phyloP scores from a whole-genome alignment of 1,140 invertebrate species.

The Mamestra configurata region DNA sequence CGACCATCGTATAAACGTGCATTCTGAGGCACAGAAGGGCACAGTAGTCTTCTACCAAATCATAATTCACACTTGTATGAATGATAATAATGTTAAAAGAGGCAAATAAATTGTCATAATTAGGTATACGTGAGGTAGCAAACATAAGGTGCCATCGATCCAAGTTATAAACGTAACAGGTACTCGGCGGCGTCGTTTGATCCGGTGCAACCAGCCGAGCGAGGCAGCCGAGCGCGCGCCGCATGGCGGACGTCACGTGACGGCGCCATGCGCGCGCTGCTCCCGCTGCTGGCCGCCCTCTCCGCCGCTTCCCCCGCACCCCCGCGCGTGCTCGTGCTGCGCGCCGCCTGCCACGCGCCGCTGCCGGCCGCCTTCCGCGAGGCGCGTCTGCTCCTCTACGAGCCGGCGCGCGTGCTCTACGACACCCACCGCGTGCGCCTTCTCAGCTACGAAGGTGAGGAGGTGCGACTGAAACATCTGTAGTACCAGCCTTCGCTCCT shows the following conservation, averaged over 20 bases:
- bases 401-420: constrained; percentile 10
- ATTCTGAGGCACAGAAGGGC: too few relatives aligned
- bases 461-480: neutral
- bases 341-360: constrained; percentile 56
- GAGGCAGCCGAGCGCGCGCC: constrained; percentile 53
- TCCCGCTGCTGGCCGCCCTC: constrained; percentile 47
- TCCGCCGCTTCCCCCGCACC: constrained; percentile 22
- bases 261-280: constrained; percentile 63
- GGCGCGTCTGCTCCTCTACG: constrained; percentile 48
- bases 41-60: too few relatives aligned
- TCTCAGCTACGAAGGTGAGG: constrained; percentile 64
- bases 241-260: constrained; percentile 62
- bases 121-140: neutral
- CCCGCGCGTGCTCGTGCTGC: constrained; percentile 60
- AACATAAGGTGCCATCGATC: constrained; percentile 3
- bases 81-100: too few relatives aligned
- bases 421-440: constrained; percentile 50
- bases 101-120: neutral
- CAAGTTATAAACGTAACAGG: constrained; percentile 25
- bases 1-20: too few relatives aligned
- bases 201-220: constrained; percentile 62
- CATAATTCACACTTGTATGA: too few relatives aligned
- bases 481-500: neutral
- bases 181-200: constrained; percentile 58
- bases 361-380: constrained; percentile 53